Conservation (phyloP, 2,888 invertebrate species). For the Venustoraphidia nigricollis region DNA sequence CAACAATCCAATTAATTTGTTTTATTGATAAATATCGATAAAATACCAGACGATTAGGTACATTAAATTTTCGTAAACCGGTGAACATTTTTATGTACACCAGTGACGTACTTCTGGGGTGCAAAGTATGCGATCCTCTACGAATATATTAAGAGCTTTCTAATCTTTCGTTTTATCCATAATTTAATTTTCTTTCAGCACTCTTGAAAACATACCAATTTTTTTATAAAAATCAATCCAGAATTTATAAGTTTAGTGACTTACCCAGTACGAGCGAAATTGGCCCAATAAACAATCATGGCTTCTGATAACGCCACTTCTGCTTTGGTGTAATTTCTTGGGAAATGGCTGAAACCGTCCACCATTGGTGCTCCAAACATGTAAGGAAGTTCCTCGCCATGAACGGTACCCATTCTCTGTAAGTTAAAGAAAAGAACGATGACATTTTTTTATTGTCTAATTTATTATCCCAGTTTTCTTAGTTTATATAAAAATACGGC, state of each 20-base stretch:
- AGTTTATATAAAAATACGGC: too few species aligned
- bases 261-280: constrained; percentile 82
- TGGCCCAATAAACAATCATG: constrained; percentile 75
- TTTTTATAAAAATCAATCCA: too few species aligned
- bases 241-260: constrained; percentile 21
- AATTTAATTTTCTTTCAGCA: neutral
- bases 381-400: constrained; percentile 83
- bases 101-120: too few species aligned
- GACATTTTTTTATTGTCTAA: neutral
- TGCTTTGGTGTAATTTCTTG: constrained; percentile 74
- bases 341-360: constrained; percentile 68
- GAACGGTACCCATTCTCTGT: constrained; percentile 81
- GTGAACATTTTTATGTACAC: too few species aligned
- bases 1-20: too few species aligned
- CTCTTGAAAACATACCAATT: too few species aligned
- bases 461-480: neutral
- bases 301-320: constrained; percentile 77
- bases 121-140: neutral
- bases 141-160: neutral
- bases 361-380: constrained; percentile 83
- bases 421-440: constrained; percentile 15
- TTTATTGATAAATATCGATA: too few species aligned
- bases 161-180: neutral
- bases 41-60: too few species aligned
- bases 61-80: too few species aligned